Conservation (phyloP, 2,888 invertebrate species). For the Coecobrya sp. region DNA sequence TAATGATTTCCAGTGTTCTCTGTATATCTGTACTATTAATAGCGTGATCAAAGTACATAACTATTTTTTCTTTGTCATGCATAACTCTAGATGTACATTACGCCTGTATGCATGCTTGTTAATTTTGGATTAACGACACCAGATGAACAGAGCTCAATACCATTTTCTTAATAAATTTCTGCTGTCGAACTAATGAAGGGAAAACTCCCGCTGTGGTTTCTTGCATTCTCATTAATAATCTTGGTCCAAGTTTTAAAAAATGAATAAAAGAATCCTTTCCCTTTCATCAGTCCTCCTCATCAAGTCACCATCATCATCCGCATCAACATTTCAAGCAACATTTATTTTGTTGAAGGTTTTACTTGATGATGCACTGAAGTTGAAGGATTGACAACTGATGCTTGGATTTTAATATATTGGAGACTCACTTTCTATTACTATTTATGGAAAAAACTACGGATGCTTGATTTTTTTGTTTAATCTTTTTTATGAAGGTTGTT, state of each 20-base stretch:
- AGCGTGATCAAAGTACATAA: too few species aligned
- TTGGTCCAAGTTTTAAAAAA: slow-evolving; percentile 27
- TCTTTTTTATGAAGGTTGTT: slow-evolving; percentile 23
- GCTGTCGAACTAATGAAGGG: slow-evolving; percentile 75
- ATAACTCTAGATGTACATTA: background rate
- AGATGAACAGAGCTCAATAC: slow-evolving; percentile 28
- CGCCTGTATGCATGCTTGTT: slow-evolving; percentile 62
- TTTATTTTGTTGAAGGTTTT: slow-evolving; percentile 55
- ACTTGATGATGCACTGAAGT: slow-evolving; percentile 46
- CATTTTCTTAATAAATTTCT: slow-evolving; percentile 69
- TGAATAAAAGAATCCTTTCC: slow-evolving; percentile 69
- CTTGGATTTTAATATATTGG: slow-evolving; percentile 7
- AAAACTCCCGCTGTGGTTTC: slow-evolving; percentile 78
- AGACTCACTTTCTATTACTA: slow-evolving; percentile 16
- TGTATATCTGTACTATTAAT: too few species aligned
- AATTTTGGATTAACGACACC: slow-evolving; percentile 52
- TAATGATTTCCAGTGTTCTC: background rate
- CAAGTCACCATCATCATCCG: slow-evolving; percentile 64
- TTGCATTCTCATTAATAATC: slow-evolving; percentile 79
- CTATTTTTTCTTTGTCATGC: background rate
- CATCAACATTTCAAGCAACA: slow-evolving; percentile 58
- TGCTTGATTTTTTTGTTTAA: background rate
- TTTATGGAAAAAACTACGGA: slow-evolving; percentile 38
- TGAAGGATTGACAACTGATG: slow-evolving; percentile 80
- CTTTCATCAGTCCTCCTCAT: slow-evolving; percentile 74